Conservation (phyloP, 2,888 invertebrate genomes). For the Gasteruption jaculator region DNA sequence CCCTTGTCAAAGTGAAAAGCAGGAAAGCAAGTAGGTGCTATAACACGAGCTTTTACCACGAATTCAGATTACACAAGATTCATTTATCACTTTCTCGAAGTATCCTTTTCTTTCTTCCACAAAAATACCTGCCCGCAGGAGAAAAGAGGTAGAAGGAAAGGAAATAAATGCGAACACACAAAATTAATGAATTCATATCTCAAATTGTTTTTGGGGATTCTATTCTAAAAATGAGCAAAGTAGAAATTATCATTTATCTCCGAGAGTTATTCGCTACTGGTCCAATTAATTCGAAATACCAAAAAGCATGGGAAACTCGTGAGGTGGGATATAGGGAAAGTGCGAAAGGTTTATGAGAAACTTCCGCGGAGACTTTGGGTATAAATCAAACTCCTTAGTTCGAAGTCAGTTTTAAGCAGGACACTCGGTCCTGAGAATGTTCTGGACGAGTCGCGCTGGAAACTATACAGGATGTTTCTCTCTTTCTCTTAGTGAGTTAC, state of each 20-base stretch:
- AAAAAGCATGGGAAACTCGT: conserved; percentile 38
- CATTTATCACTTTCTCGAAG: conserved; percentile 30
- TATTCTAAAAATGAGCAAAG: too few species aligned
- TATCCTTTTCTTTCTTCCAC: too few species aligned
- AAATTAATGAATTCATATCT: too few species aligned
- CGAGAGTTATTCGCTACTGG: too few species aligned
- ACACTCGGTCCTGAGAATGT: conserved; percentile 27
- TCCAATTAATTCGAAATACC: too few species aligned
- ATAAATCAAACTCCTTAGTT: conserved; percentile 35
- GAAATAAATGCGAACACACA: conserved; percentile 2
- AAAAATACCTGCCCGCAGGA: conserved; percentile 16
- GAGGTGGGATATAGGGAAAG: conserved; percentile 14
- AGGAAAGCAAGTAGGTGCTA: too few species aligned
- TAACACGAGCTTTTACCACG: too few species aligned
- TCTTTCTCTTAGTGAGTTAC: conserved; percentile 28
- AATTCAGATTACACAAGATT: conserved; percentile 34
- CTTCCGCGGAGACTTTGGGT: conserved; percentile 35
- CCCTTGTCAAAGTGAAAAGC: conserved; percentile 32
- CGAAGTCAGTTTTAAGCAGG: conserved; percentile 29
- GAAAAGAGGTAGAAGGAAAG: conserved; percentile 7
- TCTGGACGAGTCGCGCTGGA: too few species aligned
- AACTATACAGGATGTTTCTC: too few species aligned
- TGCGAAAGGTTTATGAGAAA: too few species aligned
- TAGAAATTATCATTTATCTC: conserved; percentile 21
- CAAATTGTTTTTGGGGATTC: too few species aligned